Evolutionary conservation across 1,140 invertebrate genomes (phyloP).

Genomic region (Phocides pigmalion): DNA sequence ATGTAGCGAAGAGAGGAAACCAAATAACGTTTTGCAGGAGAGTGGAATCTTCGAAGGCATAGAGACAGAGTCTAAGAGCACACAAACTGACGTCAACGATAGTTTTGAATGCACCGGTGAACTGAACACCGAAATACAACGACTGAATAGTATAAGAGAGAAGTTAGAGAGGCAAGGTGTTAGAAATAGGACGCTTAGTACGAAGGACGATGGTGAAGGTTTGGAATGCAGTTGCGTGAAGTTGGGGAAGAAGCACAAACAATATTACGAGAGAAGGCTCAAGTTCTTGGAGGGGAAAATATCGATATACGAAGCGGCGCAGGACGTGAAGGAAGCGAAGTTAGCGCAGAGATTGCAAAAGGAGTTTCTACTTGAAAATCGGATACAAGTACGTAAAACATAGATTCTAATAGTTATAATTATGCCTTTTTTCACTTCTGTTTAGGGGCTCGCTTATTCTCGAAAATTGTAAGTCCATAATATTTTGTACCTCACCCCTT

Average conservation of each 20-base stretch:
- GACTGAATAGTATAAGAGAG: slow-evolving; percentile 84
- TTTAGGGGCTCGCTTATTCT: too few species aligned
- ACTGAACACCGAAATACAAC: slow-evolving; percentile 84
- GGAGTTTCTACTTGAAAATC: slow-evolving; percentile 83
- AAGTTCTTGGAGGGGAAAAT: slow-evolving; percentile 85
- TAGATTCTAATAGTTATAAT: too few species aligned
- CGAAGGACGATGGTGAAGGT: slow-evolving; percentile 66
- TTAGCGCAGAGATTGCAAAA: slow-evolving; percentile 85
- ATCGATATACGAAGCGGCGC: slow-evolving; percentile 85
- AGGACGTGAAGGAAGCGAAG: slow-evolving; percentile 84
- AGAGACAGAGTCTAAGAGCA: slow-evolving; percentile 78
- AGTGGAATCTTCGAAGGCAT: slow-evolving; percentile 87
- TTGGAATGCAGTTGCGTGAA: slow-evolving; percentile 78
- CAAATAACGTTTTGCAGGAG: slow-evolving; percentile 84
- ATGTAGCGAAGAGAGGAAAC: slow-evolving; percentile 70
- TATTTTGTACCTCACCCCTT: too few species aligned
- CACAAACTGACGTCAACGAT: slow-evolving; percentile 84
- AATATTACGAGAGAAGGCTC: slow-evolving; percentile 85
- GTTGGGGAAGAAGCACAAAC: slow-evolving; percentile 82
- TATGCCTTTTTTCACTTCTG: too few species aligned
- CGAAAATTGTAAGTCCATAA: too few species aligned
- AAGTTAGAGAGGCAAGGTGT: slow-evolving; percentile 82
- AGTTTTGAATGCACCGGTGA: slow-evolving; percentile 77
- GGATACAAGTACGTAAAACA: slow-evolving; percentile 67
- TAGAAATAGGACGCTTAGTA: slow-evolving; percentile 78